phyloP scores from a whole-genome alignment of 2,113 vertebrate species.

The Mungos mungo region DNA sequence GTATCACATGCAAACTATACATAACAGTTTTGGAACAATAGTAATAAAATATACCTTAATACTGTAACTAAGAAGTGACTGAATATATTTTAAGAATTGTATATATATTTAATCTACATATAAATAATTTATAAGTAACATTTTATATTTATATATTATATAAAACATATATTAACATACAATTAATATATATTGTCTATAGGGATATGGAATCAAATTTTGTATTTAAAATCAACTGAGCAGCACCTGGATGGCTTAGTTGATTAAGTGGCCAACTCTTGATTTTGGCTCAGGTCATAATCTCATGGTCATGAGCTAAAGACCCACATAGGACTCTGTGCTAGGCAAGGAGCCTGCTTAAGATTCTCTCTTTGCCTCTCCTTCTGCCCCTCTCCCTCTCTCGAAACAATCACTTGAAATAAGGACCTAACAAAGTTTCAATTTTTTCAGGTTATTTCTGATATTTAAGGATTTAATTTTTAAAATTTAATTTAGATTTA shows the following conservation, averaged over 20 bases:
- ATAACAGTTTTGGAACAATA: not conserved
- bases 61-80: not conserved
- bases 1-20: not conserved
- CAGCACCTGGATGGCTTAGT: too few species aligned
- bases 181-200: not conserved
- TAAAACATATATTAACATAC: not conserved
- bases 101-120: not conserved
- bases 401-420: not conserved
- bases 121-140: not conserved
- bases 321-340: too few species aligned
- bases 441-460: not conserved
- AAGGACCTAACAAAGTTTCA: not conserved
- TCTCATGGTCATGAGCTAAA: too few species aligned
- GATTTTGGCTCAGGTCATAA: too few species aligned
- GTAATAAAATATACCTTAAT: not conserved
- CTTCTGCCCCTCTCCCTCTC: too few species aligned
- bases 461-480: not conserved
- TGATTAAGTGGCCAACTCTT: too few species aligned
- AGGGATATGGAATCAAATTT: not conserved
- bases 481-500: not conserved
- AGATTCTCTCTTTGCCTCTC: too few species aligned
- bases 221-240: not conserved
- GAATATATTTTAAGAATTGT: not conserved
- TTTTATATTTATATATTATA: too few species aligned
- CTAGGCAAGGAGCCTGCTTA: too few species aligned